Conservation (phyloP, 2,797 vertebrate species). For the Tarsius wallacei region DNA sequence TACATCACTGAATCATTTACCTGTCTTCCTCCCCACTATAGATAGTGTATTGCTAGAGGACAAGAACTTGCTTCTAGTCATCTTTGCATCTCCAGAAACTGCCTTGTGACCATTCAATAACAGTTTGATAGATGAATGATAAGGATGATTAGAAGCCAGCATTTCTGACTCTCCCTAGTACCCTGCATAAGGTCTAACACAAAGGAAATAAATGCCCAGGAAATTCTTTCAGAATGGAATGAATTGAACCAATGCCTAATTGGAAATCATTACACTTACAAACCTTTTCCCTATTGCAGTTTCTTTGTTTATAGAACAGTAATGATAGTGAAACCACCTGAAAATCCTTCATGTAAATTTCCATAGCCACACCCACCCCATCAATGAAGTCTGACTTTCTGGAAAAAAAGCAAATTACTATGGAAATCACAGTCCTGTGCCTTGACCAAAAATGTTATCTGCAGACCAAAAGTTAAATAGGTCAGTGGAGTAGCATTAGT, state of each 20-base stretch:
- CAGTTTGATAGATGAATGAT: background rate
- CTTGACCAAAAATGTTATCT: constrained; percentile 27
- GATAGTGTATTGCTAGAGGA: background rate
- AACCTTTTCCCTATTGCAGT: constrained; percentile 5
- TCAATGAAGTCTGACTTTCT: constrained; percentile 50
- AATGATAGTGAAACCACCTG: background rate
- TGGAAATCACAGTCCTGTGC: background rate
- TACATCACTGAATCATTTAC: background rate
- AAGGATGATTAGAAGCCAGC: background rate
- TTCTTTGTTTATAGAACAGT: constrained; percentile 66
- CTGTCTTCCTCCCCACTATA: background rate
- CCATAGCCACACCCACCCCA: background rate
- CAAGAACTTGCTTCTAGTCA: background rate
- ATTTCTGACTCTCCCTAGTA: background rate
- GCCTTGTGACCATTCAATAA: background rate
- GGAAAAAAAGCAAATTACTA: constrained; percentile 59
- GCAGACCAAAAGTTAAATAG: constrained; percentile 45
- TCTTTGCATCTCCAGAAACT: background rate
- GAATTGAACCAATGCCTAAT: background rate
- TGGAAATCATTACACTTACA: constrained; percentile 6
- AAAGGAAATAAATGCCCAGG: constrained; percentile 25
- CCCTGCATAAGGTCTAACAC: background rate
- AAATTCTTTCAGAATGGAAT: constrained; percentile 18
- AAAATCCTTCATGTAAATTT: constrained; percentile 56
- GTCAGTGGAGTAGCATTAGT: background rate